Evolutionary conservation across 2,888 invertebrate genomes (phyloP), one percentile per base, ranked within the genome.

Genomic region (Ectemnius lituratus): DNA sequence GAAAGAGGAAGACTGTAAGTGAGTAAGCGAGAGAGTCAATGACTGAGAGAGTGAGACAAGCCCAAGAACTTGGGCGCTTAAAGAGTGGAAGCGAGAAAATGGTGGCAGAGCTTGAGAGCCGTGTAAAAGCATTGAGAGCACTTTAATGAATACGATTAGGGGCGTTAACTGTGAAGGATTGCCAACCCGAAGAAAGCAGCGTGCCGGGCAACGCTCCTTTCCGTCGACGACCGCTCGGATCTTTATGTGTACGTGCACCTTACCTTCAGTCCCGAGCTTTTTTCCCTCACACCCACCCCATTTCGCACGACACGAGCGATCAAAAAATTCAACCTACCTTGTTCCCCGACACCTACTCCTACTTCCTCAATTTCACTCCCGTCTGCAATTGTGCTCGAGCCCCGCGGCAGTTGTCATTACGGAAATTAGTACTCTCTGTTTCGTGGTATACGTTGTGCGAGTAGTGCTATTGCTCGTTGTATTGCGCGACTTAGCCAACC

Each of bases 111-210:
- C 80, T 81, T 79, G 84, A 83, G 84, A 84, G 80, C 84, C 85
- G 88, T 88, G 88, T 88, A 88, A 88, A 88, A 89, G 88, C 88
- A 88, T 88, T 87, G 88, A 86, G 88, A 88, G 88, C 88, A 88
- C 89, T 89, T 89, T 89, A 89, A 89, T 89, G 89, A 89, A 89
- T 89, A 88, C 88, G 88, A 89, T 89, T 89, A 89, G 86, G 84
- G 85, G 85, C 87, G 85, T 88, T 89, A 88, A 89, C 89, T 87
- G 88, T 86, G 85, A 86, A 86, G 85, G 84, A 89, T 87, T 88
- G 84, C 86, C 85, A 84, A 84, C 82, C 84, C 83, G 82, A 84
- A 87, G 87, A 86, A 88, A 88, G 81, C 83, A 75, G 78, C 80
- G 75, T 70, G 65, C 73, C 73, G 23, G 70, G 76, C 67, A 73